phyloP scores from a whole-genome alignment of 2,888 invertebrate species.

The Drosophila monieri region DNA sequence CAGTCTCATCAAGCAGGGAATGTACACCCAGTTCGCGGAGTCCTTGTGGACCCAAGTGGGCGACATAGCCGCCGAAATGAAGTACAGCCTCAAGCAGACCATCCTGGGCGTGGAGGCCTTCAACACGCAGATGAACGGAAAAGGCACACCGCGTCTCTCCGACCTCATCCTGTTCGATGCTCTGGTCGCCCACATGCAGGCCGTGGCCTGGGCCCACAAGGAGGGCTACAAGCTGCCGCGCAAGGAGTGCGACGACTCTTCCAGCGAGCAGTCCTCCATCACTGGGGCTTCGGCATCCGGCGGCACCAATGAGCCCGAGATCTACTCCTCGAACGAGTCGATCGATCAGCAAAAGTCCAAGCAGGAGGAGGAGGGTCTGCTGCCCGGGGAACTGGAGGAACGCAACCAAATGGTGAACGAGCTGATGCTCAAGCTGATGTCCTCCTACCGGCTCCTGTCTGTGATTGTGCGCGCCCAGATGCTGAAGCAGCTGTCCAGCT shows the following conservation, averaged over 20 bases:
- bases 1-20: conserved; percentile 94
- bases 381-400: conserved; percentile 59
- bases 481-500: conserved; percentile 80
- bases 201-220: conserved; percentile 82
- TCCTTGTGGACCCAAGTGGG: conserved; percentile 83
- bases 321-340: conserved; percentile 70
- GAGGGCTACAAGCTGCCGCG: conserved; percentile 79
- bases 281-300: conserved; percentile 43
- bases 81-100: conserved; percentile 82
- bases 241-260: conserved; percentile 55
- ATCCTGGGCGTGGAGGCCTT: conserved; percentile 82
- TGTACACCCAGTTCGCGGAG: conserved; percentile 90
- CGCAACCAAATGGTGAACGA: conserved; percentile 75
- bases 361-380: conserved; percentile 40
- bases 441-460: conserved; percentile 77
- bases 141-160: conserved; percentile 82
- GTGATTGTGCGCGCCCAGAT: conserved; percentile 81
- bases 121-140: conserved; percentile 76
- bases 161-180: conserved; percentile 82
- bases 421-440: conserved; percentile 78
- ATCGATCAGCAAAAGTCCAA: conserved; percentile 72
- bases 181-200: conserved; percentile 83
- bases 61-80: conserved; percentile 82
- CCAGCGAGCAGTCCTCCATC: conserved; percentile 39
- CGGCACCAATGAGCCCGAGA: conserved; percentile 61